Conservation (phyloP, 2,888 invertebrate genomes). For the Drosophila stalkeri region DNA sequence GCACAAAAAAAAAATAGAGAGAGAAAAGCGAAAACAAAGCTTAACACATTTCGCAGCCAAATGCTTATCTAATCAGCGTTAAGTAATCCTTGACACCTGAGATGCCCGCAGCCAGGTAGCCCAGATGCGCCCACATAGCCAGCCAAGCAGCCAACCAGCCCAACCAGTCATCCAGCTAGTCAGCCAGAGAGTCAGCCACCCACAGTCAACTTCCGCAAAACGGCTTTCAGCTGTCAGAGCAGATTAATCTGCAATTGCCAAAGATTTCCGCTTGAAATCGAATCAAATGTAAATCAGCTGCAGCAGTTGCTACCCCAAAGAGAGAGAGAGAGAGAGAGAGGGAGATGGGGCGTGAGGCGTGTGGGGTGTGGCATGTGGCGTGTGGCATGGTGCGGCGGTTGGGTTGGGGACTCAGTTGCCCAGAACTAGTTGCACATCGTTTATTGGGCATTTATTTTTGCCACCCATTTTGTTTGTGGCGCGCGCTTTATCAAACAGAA, state of each 20-base stretch:
- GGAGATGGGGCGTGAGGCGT: not conserved
- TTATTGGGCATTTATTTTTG: slow-evolving; percentile 68
- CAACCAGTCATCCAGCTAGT: slow-evolving; percentile 14
- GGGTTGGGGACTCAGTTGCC: slow-evolving; percentile 51
- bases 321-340: too few relatives aligned
- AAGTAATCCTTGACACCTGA: slow-evolving; percentile 84
- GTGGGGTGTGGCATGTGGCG: not conserved
- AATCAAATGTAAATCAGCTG: slow-evolving; percentile 76
- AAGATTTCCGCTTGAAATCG: slow-evolving; percentile 80
- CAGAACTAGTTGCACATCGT: slow-evolving; percentile 76
- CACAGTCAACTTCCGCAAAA: slow-evolving; percentile 14
- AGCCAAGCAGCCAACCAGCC: slow-evolving; percentile 1
- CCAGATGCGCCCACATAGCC: slow-evolving; percentile 6
- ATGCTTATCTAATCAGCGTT: slow-evolving; percentile 84
- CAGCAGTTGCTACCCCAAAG: slow-evolving; percentile 12
- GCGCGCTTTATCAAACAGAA: slow-evolving; percentile 79
- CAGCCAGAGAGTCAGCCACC: not conserved
- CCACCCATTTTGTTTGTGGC: slow-evolving; percentile 77
- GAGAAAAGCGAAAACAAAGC: slow-evolving; percentile 78
- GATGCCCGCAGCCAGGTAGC: slow-evolving; percentile 54
- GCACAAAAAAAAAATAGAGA: slow-evolving; percentile 49
- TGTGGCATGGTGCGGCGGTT: not conserved
- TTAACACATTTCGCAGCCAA: slow-evolving; percentile 78
- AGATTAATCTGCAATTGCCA: slow-evolving; percentile 85
- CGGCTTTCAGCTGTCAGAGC: slow-evolving; percentile 71